A percentile compares a stretch with the other conserved stretches of the same genome.
Evolutionary conservation across 2,888 invertebrate genomes (phyloP).

Genomic region (Helleia helle): DNA sequence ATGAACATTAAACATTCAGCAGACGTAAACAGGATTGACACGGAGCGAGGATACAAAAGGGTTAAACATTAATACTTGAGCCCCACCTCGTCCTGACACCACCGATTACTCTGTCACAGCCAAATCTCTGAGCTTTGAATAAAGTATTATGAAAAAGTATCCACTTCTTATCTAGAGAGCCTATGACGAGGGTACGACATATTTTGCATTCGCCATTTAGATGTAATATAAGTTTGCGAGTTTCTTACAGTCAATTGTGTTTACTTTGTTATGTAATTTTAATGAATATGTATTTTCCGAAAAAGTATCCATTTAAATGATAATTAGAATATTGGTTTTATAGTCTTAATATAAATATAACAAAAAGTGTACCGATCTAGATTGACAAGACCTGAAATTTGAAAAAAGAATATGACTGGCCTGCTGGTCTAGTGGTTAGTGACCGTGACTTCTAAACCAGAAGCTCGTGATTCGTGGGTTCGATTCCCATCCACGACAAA

Average conservation of each 20-base stretch:
- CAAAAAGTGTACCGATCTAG: no score
- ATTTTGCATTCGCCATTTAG: slow-evolving; percentile 26
- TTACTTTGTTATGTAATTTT: background rate
- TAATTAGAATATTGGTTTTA: no score
- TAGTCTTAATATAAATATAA: no score
- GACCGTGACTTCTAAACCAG: no score
- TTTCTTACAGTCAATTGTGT: slow-evolving; percentile 5
- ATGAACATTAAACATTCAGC: slow-evolving; percentile 64
- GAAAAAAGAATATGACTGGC: no score
- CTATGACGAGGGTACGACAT: slow-evolving; percentile 60
- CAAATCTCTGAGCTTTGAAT: slow-evolving; percentile 60
- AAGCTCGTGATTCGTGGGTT: no score
- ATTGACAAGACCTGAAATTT: no score
- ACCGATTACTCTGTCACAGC: slow-evolving; percentile 67
- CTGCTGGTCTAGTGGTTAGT: no score
- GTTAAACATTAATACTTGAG: slow-evolving; percentile 68
- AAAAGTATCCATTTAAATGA: no score
- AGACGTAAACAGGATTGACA: slow-evolving; percentile 53
- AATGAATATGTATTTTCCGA: background rate
- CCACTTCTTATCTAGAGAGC: slow-evolving; percentile 53
- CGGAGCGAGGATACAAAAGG: slow-evolving; percentile 55
- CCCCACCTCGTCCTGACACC: slow-evolving; percentile 57
- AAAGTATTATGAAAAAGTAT: slow-evolving; percentile 70
- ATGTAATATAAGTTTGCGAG: slow-evolving; percentile 14
- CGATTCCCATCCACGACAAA: no score